Evolutionary conservation across 2,113 vertebrate species (phyloP).

Genomic region (Rhabdornis inornatus): DNA sequence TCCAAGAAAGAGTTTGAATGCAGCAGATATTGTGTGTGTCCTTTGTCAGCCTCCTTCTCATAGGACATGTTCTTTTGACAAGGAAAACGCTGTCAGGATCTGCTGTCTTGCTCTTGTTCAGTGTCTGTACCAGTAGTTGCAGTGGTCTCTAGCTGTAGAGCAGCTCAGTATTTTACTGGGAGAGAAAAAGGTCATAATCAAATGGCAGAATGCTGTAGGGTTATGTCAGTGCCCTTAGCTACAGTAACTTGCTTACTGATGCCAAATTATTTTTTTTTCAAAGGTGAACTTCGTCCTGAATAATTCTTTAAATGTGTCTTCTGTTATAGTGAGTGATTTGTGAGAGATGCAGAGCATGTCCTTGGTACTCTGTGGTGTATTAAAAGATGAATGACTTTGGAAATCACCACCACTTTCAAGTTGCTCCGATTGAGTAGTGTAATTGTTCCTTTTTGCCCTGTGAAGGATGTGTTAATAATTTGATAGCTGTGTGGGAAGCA

Average conservation of each 20-base stretch:
- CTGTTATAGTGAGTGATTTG: not conserved
- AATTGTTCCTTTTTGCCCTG: not conserved
- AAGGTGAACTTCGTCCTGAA: not conserved
- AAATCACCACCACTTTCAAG: not conserved
- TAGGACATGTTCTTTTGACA: not conserved
- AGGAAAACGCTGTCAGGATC: not conserved
- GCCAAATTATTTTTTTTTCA: not conserved
- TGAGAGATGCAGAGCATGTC: not conserved
- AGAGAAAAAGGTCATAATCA: not conserved
- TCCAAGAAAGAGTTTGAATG: not conserved
- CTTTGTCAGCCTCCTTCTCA: not conserved
- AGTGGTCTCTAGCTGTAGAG: not conserved
- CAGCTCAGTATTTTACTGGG: not conserved
- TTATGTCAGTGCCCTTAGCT: not conserved
- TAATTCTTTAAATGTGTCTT: not conserved
- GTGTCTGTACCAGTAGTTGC: not conserved
- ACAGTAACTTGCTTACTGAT: not conserved
- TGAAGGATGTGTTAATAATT: not conserved
- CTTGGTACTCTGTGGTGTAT: not conserved
- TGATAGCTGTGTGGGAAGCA: not conserved
- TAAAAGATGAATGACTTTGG: not conserved
- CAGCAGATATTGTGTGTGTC: not conserved
- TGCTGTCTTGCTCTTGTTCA: not conserved
- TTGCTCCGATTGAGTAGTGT: not conserved
- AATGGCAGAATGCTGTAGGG: not conserved